Conservation (phyloP, 2,113 vertebrate species). For the Reinhardtius hippoglossoides region DNA sequence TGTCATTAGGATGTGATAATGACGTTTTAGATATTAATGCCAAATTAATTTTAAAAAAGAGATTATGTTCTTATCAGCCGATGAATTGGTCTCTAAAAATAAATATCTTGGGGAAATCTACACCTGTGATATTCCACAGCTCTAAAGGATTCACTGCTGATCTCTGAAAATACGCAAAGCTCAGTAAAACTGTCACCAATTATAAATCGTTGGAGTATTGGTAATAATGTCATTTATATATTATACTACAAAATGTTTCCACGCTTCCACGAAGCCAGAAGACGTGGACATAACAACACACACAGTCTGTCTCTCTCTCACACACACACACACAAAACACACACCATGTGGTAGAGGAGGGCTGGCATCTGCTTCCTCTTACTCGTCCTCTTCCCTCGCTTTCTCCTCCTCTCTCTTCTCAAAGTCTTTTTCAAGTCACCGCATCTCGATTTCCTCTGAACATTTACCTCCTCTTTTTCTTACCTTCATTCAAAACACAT, state of each 20-base stretch:
- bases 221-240: not conserved
- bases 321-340: conserved; percentile 42
- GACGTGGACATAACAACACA: conserved; percentile 18
- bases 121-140: not conserved
- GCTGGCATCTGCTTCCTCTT: conserved; percentile 65
- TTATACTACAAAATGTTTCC: conserved; percentile 63
- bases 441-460: not conserved
- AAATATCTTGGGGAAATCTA: too few relatives aligned
- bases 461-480: not conserved
- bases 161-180: not conserved
- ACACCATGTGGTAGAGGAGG: conserved; percentile 56
- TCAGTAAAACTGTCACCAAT: not conserved
- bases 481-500: not conserved
- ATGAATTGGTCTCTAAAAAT: too few relatives aligned
- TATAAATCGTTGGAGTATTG: not conserved
- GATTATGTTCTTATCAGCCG: too few relatives aligned
- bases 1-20: too few relatives aligned
- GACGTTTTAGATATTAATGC: too few relatives aligned
- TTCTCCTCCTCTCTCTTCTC: conserved; percentile 71
- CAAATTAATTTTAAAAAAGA: too few relatives aligned
- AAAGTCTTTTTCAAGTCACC: conserved; percentile 73
- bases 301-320: conserved; percentile 11
- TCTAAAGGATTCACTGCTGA: not conserved
- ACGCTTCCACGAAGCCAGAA: conserved; percentile 28
- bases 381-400: conserved; percentile 77